Base-by-base conservation (phyloP, 2,797 vertebrate species). In the Cyprinella venusta region DNA sequence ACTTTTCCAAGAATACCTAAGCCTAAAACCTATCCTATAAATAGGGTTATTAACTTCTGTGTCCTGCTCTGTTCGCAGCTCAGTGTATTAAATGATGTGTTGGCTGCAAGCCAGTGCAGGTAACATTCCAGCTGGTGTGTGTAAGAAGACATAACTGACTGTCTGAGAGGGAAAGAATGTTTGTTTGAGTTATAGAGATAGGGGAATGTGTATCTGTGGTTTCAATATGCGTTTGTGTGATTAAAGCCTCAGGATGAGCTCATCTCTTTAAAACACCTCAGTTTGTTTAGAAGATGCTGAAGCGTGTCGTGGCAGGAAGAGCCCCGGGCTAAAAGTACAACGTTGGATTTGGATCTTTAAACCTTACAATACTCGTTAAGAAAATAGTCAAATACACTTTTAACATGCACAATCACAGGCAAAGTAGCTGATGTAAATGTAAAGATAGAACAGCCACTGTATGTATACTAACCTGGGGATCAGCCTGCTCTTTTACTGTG, bases 401-500 rank as follows among this genome's bases (percentile, higher is more conserved):
- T 48, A 48, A 48, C 45, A 48, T 48, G 50, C 79, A 72, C 40
- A 80, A 38, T 54, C 48, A 56, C 15, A 0, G 40, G 52, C 59
- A 12, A 8, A 36, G 42, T 50, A 80, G 68, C 0, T 61, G 26
- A 36, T 48, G 5, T 12, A 13, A 48, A 5, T 48, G 45, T 48
- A 15, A 15, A 45, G 40, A 42, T 6, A 6, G 36, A 48, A 48
- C 13, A 48, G 15, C 45, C 13, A 48, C 5, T 16, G 21, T 67
- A 24, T 45, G 69, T n/a, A 79, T n/a, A 48, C 86, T 38, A 93
- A 97, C 97, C 96, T 95, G 94, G 80, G 92, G 82, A 86, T 85
- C 92, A 85, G 74, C 89, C 86, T 94, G 89, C 87, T 95, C 88
- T 19, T 92, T 93, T 68, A 94, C 92, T 88, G 92, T 93, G 74